Conservation (phyloP, 2,888 invertebrate species). For the Azorinus chamasolen region DNA sequence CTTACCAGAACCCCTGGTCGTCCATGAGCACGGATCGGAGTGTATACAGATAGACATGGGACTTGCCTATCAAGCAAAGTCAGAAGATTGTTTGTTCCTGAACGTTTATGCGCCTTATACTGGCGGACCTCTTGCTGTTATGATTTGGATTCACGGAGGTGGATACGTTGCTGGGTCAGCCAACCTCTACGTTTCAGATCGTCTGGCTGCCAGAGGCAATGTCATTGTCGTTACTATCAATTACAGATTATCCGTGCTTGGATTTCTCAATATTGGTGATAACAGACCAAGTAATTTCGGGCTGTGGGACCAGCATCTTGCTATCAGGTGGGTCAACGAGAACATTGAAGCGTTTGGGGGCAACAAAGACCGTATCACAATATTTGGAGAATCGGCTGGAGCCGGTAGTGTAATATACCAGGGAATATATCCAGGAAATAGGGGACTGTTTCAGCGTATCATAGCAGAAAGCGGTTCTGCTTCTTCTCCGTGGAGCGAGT, state of each 20-base stretch:
- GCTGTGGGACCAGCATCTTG: slow-evolving; percentile 97
- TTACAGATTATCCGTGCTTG: slow-evolving; percentile 95
- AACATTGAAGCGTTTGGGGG: slow-evolving; percentile 89
- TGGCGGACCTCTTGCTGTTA: slow-evolving; percentile 88
- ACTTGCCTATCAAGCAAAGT: too few relatives aligned
- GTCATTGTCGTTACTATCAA: slow-evolving; percentile 98
- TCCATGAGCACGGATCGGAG: too few relatives aligned
- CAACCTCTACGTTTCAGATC: slow-evolving; percentile 89
- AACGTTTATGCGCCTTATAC: slow-evolving; percentile 95
- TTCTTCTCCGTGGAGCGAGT: slow-evolving; percentile 59
- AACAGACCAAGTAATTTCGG: slow-evolving; percentile 96
- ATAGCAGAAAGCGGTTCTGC: slow-evolving; percentile 74
- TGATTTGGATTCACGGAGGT: slow-evolving; percentile 97
- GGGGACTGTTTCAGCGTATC: slow-evolving; percentile 67
- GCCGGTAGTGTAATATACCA: slow-evolving; percentile 69
- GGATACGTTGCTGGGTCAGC: slow-evolving; percentile 97
- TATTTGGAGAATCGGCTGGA: slow-evolving; percentile 79
- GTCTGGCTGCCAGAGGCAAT: slow-evolving; percentile 94
- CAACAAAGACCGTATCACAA: slow-evolving; percentile 67
- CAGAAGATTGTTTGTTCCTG: slow-evolving; percentile 97
- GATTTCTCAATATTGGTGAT: slow-evolving; percentile 94
- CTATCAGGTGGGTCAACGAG: slow-evolving; percentile 96
- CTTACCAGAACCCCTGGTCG: too few relatives aligned
- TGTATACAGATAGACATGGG: too few relatives aligned
- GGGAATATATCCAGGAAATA: slow-evolving; percentile 68